Evolutionary conservation across 2,113 vertebrate genomes (phyloP).

Genomic region (Oophaga pumilio): DNA sequence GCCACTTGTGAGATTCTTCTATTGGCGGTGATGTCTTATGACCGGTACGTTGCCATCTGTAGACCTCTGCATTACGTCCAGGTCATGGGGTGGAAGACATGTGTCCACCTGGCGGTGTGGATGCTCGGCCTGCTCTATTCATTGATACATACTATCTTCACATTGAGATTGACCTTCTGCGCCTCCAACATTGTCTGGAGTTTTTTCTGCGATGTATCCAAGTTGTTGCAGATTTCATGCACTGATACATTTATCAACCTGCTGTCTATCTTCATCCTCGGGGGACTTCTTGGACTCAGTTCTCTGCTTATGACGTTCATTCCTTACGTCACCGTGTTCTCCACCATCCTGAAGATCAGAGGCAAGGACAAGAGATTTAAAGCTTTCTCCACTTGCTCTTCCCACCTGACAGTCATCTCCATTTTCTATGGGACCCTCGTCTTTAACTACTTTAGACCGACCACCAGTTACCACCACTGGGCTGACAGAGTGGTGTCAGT

Average conservation of each 20-base stretch:
- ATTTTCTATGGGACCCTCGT: conserved; percentile 61
- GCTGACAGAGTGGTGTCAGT: conserved; percentile 63
- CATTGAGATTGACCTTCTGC: conserved; percentile 21
- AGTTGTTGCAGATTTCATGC: conserved; percentile 56
- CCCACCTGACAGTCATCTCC: conserved; percentile 59
- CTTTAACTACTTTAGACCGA: conserved; percentile 63
- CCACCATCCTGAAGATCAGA: conserved; percentile 54
- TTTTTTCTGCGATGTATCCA: conserved; percentile 53
- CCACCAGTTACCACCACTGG: conserved; percentile 32
- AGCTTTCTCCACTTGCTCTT: conserved; percentile 64
- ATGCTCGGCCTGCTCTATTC: neutral
- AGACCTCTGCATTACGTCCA: conserved; percentile 59
- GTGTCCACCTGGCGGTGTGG: neutral
- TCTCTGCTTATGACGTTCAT: conserved; percentile 29
- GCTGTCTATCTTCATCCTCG: conserved; percentile 11
- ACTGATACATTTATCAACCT: conserved; percentile 52
- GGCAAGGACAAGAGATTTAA: conserved; percentile 50
- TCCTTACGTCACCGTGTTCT: conserved; percentile 45
- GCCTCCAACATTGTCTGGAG: neutral
- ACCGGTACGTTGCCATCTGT: conserved; percentile 61
- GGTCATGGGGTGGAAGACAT: conserved; percentile 16
- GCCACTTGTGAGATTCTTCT: conserved; percentile 55
- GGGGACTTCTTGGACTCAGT: neutral
- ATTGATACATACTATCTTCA: neutral
- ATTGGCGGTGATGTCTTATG: conserved; percentile 61